Percentiles rank a stretch among this genome's conserved stretches.
Conservation (phyloP, 1,140 invertebrate genomes). For the Drosophila orosa region DNA sequence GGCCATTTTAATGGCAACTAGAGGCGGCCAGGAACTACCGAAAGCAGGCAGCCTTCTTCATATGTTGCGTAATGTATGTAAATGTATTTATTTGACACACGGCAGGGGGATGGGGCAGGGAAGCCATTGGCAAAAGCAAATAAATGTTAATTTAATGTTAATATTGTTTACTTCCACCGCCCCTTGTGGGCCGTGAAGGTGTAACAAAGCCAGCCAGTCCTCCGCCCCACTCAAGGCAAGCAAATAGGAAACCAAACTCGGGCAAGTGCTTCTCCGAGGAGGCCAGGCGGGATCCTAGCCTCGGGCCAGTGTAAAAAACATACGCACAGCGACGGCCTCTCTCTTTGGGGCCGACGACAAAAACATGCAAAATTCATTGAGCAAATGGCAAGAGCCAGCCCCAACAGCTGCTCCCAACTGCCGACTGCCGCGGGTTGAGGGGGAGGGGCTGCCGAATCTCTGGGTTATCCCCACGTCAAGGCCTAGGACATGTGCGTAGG, state of each 20-base stretch:
- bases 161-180: conserved; percentile 63
- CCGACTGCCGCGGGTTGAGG: conserved; percentile 4
- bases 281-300: conserved; percentile 12
- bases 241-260: conserved; percentile 43
- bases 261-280: conserved; percentile 7
- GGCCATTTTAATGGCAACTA: conserved; percentile 42
- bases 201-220: conserved; percentile 39
- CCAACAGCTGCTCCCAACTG: conserved; percentile 50
- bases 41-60: conserved; percentile 18
- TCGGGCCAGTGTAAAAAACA: conserved; percentile 33
- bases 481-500: conserved; percentile 62
- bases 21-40: conserved; percentile 24
- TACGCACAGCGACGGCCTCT: not conserved
- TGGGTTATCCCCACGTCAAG: conserved; percentile 10
- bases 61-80: conserved; percentile 73
- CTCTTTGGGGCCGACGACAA: conserved; percentile 14
- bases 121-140: conserved; percentile 61
- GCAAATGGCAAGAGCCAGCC: conserved; percentile 33
- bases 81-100: conserved; percentile 72
- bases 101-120: not conserved
- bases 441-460: not conserved
- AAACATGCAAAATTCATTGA: conserved; percentile 77
- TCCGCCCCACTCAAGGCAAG: not conserved
- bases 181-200: conserved; percentile 45
- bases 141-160: conserved; percentile 81